Evolutionary conservation across 1,140 invertebrate genomes (phyloP).

Genomic region (Chironomus tepperi): DNA sequence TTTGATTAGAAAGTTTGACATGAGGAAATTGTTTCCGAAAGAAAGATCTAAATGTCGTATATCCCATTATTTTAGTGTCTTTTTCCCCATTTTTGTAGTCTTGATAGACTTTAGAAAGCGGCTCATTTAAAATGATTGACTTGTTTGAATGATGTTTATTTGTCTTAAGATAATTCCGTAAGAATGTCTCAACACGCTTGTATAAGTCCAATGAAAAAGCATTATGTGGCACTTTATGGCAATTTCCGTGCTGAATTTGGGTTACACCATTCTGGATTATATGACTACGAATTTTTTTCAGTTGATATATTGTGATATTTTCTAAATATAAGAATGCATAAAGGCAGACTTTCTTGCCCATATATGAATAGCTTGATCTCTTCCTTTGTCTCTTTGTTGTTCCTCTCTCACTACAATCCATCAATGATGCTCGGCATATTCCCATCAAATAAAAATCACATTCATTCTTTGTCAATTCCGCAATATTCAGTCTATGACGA

Average conservation of each 20-base stretch:
- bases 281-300: constrained; percentile 68
- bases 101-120: constrained; percentile 62
- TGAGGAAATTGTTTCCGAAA: constrained; percentile 74
- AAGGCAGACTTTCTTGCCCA: constrained; percentile 64
- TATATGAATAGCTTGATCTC: constrained; percentile 63
- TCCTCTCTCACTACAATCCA: constrained; percentile 59
- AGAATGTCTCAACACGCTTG: constrained; percentile 62
- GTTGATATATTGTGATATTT: constrained; percentile 70
- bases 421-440: constrained; percentile 66
- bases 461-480: constrained; percentile 65
- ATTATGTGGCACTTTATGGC: constrained; percentile 72
- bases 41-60: constrained; percentile 67
- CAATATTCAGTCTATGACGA: constrained; percentile 64
- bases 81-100: constrained; percentile 57
- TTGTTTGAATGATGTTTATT: constrained; percentile 44
- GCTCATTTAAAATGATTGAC: constrained; percentile 47
- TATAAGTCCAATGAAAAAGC: constrained; percentile 70
- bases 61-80: constrained; percentile 62
- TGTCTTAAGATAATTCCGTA: constrained; percentile 60
- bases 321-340: constrained; percentile 71
- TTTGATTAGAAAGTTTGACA: constrained; percentile 49
- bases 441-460: constrained; percentile 71
- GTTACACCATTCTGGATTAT: constrained; percentile 68
- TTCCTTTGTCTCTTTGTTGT: constrained; percentile 55
- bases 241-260: constrained; percentile 65